Base-by-base conservation (phyloP, 1,140 invertebrate genomes). In the Diploscapter pachys region DNA sequence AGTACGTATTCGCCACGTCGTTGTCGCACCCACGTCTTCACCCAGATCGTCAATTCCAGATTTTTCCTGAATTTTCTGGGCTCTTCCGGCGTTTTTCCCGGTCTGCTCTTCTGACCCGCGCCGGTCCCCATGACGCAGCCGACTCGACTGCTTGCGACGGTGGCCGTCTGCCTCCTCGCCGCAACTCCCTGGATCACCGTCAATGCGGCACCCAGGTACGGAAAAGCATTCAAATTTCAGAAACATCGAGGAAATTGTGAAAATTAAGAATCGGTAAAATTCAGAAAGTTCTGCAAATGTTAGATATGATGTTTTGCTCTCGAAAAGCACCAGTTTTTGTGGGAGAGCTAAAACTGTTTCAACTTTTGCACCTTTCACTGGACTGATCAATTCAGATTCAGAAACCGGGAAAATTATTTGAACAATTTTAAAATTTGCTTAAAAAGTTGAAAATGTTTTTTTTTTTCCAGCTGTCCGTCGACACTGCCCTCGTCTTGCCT, bases 171-270 rank as follows among this genome's bases (percentile, higher is more conserved):
- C 31, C 31, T 31, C 31, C 31, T 31, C 31, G 31, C 31, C 31
- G 31, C 31, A 31, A 31, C 31, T 31, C 31, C 31, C 31, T 31
- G 31, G 31, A 31, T 31, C 31, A 31, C 31, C 31, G 31, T 31
- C 31, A 31, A 31, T 31, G 31, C 31, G 31, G 31, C 31, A 31
- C 31, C 31, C 31, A 31, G 31, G 31, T 31, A 31, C 31, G 31
- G 65, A 51, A 67, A 67, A 13, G 51, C 52, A 31, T 4, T 67
- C 52, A 11, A 59, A 59, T 59, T 59, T 59, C 9, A 11, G 57
- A 59, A 11, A 31, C 57, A 59, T 59, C 57, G 31, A 31, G 57
- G 57, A 59, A 59, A 59, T 11, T 59, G 57, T 59, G 57, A 59
- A 31, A 59, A 59, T 11, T 11, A 59, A 59, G 9, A 59, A 31